These are phyloP conservation scores for Meles meles DNA, from an alignment of 2,113 vertebrate genomes.

Conservation along the genomic window DNA sequence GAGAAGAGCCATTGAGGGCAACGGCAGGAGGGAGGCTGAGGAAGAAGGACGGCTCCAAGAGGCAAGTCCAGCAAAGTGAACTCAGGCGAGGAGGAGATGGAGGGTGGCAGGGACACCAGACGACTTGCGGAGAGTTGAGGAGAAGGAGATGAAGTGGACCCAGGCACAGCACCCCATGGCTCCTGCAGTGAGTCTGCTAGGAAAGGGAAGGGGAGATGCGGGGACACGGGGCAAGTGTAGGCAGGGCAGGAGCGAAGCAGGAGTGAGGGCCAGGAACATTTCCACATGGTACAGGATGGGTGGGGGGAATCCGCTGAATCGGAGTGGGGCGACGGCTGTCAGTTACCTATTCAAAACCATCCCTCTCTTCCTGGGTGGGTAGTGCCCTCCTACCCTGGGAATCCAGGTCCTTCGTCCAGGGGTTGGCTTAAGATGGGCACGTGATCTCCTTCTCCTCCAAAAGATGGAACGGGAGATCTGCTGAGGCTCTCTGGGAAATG, in stretches of 20 bases:
- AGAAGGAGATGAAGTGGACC: not conserved
- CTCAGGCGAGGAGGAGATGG: not conserved
- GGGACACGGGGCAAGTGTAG: not conserved
- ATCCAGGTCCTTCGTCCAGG: not conserved
- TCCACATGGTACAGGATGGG: not conserved
- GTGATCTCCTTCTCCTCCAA: not conserved
- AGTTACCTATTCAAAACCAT: not conserved
- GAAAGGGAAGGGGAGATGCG: not conserved
- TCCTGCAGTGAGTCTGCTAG: not conserved
- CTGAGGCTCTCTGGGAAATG: not conserved
- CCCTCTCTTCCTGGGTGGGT: not conserved
- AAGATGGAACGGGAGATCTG: not conserved
- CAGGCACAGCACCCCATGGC: not conserved
- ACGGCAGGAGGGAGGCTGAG: not conserved
- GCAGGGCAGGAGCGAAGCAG: not conserved
- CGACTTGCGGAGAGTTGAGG: not conserved
- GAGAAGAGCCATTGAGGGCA: not conserved
- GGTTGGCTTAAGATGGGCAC: not conserved
- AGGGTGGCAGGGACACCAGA: not conserved
- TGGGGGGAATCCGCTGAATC: not conserved
- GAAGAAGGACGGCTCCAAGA: not conserved
- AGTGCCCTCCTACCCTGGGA: not conserved
- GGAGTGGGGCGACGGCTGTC: not conserved
- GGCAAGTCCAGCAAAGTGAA: not conserved
- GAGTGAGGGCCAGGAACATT: too few species aligned